Base-by-base conservation (phyloP, 2,888 invertebrate genomes). In the Dioctria rufipes region DNA sequence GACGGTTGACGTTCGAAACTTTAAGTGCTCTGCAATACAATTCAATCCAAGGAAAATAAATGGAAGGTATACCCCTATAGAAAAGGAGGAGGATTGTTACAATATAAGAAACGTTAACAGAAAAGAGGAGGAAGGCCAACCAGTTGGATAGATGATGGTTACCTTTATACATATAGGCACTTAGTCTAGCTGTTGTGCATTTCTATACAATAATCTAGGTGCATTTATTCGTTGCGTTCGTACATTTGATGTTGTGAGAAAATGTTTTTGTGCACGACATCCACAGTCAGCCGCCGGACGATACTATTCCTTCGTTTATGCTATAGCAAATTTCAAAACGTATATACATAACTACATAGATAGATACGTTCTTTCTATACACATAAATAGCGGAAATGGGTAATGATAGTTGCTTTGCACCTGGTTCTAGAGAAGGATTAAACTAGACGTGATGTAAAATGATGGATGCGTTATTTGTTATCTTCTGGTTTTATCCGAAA, bases 321-420 rank as follows among this genome's bases (percentile, higher is more conserved):
- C 25, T 25, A 71, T 61, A n/a, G 61, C 46, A 75, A 60, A 58
- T 75, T 61, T 25, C 40, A 75, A 51, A 37, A 37, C 9, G 9
- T 40, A n/a, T n/a, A n/a, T n/a, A 58, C 11, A 25, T 25, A 25
- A 25, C 25, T 25, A n/a, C n/a, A n/a, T n/a, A 51, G n/a, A 25
- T 61, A 13, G 25, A 13, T 6, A 13, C n/a, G 40, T 65, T 39
- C 46, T 37, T 43, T 25, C 25, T 25, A 25, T 25, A 25, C 25
- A 42, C 75, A 51, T 61, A 75, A 75, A 75, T 43, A 58, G 75
- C 75, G 75, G 75, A 75, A 75, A 75, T 60, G 75, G 60, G 60
- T 75, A 75, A 75, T 75, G 61, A 75, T 75, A 75, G 75, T 60
- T 61, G 60, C 61, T 42, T 71, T 75, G 75, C 75, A 75, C 75